phyloP scores from a whole-genome alignment of 2,113 vertebrate species.

The Ophthalmolycus amberensis region DNA sequence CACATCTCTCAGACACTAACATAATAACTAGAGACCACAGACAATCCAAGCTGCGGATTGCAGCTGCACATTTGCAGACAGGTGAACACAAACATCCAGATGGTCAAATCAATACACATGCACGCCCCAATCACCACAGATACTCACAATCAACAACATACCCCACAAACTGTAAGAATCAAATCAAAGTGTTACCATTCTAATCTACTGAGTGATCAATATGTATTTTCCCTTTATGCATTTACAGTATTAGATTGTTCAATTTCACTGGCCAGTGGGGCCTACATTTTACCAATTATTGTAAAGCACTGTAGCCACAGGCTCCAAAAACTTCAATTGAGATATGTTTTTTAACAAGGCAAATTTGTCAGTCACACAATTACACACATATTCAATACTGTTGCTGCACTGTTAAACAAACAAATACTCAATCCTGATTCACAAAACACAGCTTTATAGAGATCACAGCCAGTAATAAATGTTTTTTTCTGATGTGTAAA shows the following conservation, averaged over 20 bases:
- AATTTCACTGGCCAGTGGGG: conserved; percentile 66
- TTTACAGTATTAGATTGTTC: conserved; percentile 66
- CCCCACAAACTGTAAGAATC: conserved; percentile 57
- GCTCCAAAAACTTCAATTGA: conserved; percentile 71
- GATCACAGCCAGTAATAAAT: conserved; percentile 27
- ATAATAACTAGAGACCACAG: conserved; percentile 49
- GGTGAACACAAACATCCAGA: conserved; percentile 36
- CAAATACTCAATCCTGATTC: conserved; percentile 39
- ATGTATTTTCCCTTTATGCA: conserved; percentile 75
- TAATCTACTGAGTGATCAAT: conserved; percentile 65
- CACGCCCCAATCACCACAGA: background rate
- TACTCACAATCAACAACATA: conserved; percentile 29
- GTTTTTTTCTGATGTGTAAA: conserved; percentile 26
- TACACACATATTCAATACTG: conserved; percentile 68
- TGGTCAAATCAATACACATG: conserved; percentile 41
- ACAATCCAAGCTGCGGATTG: conserved; percentile 6
- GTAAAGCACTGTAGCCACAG: conserved; percentile 59
- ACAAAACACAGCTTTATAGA: conserved; percentile 48
- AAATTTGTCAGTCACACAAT: conserved; percentile 69
- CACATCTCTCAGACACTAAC: conserved; percentile 10
- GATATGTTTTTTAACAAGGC: conserved; percentile 68
- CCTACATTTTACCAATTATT: conserved; percentile 74
- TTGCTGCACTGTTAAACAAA: conserved; percentile 50
- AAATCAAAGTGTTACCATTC: conserved; percentile 69
- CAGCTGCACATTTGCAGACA: conserved; percentile 27